Evolutionary conservation across 2,797 vertebrate species (phyloP).

Genomic region (Huso huso): DNA sequence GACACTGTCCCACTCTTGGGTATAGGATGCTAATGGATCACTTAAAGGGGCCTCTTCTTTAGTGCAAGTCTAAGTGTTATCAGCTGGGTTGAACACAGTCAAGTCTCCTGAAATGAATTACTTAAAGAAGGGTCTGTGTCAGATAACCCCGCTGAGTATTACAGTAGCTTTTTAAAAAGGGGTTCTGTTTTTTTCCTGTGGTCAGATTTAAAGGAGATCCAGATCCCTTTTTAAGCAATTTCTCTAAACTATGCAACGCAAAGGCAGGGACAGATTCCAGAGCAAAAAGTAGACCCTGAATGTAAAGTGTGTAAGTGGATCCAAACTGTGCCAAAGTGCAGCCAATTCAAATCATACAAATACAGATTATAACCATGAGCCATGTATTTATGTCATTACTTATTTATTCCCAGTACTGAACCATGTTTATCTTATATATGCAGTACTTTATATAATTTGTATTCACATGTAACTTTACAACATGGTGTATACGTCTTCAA

Average conservation of each 20-base stretch:
- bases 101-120: constrained; percentile 39
- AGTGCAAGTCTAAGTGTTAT: constrained; percentile 64
- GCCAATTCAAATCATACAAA: too few species aligned
- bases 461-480: too few species aligned
- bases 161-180: constrained; percentile 44
- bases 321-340: not conserved
- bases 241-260: constrained; percentile 22
- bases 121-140: constrained; percentile 37
- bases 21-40: constrained; percentile 69
- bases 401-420: too few species aligned
- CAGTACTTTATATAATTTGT: too few species aligned
- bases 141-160: constrained; percentile 54
- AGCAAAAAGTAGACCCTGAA: not conserved
- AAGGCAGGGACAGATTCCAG: constrained; percentile 26
- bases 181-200: constrained; percentile 25
- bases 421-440: too few species aligned
- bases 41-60: constrained; percentile 68
- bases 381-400: too few species aligned
- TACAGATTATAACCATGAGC: too few species aligned
- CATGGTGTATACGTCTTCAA: too few species aligned
- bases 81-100: constrained; percentile 63
- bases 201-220: constrained; percentile 19
- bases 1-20: constrained; percentile 58
- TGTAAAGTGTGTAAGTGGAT: not conserved
- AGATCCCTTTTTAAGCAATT: constrained; percentile 22